Percentiles rank a stretch among this genome's conserved stretches.
phyloP scores from a whole-genome alignment of 2,888 invertebrate species.

The Eueremaeus valkanovi region DNA sequence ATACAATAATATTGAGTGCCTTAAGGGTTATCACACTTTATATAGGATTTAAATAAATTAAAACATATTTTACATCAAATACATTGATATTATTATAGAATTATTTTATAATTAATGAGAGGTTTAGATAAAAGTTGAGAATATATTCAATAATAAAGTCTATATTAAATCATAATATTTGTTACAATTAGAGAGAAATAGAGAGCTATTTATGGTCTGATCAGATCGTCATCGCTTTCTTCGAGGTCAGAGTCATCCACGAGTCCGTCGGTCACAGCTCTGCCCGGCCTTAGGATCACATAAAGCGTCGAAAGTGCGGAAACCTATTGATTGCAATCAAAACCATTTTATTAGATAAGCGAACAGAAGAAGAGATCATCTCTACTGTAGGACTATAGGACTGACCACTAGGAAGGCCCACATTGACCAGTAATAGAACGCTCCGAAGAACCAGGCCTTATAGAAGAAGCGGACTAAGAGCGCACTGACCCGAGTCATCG shows the following conservation, averaged over 20 bases:
- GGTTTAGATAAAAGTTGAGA: not conserved
- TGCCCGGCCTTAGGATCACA: slow-evolving; percentile 41
- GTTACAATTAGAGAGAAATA: not conserved
- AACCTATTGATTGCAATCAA: slow-evolving; percentile 31
- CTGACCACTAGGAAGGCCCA: slow-evolving; percentile 53
- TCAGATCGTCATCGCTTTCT: slow-evolving; percentile 42
- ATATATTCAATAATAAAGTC: not conserved
- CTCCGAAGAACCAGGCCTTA: slow-evolving; percentile 56
- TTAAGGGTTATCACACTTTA: no score
- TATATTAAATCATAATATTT: not conserved
- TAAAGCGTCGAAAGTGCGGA: slow-evolving; percentile 44
- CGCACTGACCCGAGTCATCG: slow-evolving; percentile 52
- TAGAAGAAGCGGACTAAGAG: slow-evolving; percentile 54
- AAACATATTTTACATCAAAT: no score
- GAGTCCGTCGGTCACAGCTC: slow-evolving; percentile 44
- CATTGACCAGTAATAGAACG: slow-evolving; percentile 53
- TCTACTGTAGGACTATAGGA: not conserved
- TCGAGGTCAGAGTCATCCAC: slow-evolving; percentile 47
- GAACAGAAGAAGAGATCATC: not conserved
- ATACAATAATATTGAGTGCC: no score
- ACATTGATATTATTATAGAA: not conserved
- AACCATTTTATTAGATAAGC: not conserved
- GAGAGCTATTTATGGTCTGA: not conserved
- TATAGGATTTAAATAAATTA: no score
- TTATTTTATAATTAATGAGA: not conserved